Base-by-base conservation (phyloP, 2,113 vertebrate genomes). In the Platichthys stellatus region DNA sequence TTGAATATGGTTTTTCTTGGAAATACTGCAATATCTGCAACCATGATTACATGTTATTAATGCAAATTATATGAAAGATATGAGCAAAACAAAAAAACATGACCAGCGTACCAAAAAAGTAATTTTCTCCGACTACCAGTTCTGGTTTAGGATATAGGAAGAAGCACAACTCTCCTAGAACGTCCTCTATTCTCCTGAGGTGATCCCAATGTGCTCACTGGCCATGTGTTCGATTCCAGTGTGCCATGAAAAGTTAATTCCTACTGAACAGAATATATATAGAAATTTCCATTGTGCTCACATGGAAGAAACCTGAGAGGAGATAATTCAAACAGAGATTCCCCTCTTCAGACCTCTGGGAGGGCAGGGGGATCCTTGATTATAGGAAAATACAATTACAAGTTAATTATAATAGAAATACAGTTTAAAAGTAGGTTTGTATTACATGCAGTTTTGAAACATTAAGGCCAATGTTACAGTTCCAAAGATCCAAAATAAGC, bases 11-110 rank as follows among this genome's bases (percentile, higher is more conserved):
- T 47, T 5, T 47, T 69, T 59, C 40, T 43, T 43, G 40, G 47
- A 51, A 51, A 51, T 40, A 49, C 38, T 20, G 18, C 5, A 59
- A 9, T 24, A 51, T 78, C 12, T 78, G 40, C 64, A 65, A 40
- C 40, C 21, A 59, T 24, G n/a, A 64, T 59, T 64, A 43, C 38
- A 59, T 57, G 17, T 31, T 56, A 59, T 76, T 40, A 68, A 43
- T 58, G 40, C 17, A 62, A 54, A 40, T 60, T 3, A 43, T 24
- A 62, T 10, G 24, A 63, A 49, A 23, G 63, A 69, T 56, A 56
- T 23, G 10, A 31, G 49, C 1, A 45, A 53, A 63, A 31, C 23
- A 56, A 56, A 53, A 53, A 53, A 18, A 53, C 49, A 4, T 54
- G 56, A 57, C 56, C 21, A 23, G 10, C 14, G 56, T 11, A 8